Percentiles rank a stretch among this genome's conserved stretches.
Evolutionary conservation across 37 sponge, comb jelly and placozoan genomes (phyloP).

Genomic region (Bolinopsis microptera): DNA sequence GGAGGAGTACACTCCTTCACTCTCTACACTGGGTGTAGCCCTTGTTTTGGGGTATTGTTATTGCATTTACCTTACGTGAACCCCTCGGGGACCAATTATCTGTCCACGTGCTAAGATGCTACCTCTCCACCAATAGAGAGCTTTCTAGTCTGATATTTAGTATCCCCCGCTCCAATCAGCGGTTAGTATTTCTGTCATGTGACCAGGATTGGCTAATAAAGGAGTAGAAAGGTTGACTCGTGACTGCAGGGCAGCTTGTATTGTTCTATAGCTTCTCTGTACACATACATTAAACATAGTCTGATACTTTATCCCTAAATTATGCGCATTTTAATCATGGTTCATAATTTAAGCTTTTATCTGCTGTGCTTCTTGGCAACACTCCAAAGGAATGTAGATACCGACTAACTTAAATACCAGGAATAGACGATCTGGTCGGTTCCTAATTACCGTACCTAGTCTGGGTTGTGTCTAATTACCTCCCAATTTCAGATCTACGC

Average conservation of each 20-base stretch:
- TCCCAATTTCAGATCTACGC: conserved; percentile 38
- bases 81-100: conserved; percentile 33
- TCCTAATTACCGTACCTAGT: background rate
- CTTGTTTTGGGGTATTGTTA: conserved; percentile 45
- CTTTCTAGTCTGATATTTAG: conserved; percentile 11
- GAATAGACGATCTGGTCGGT: background rate
- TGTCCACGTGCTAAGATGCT: conserved; percentile 1
- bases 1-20: too few species aligned
- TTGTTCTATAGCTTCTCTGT: background rate
- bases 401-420: background rate
- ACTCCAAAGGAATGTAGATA: background rate
- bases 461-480: background rate
- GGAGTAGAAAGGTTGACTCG: background rate
- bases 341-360: background rate
- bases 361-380: background rate
- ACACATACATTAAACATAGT: background rate
- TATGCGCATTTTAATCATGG: background rate
- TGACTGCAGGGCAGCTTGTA: background rate
- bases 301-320: background rate
- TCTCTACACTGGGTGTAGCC: conserved; percentile 5
- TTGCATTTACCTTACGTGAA: conserved; percentile 22
- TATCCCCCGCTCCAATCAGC: background rate
- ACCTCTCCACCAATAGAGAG: background rate
- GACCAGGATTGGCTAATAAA: background rate
- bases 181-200: background rate